Conservation (phyloP, 2,888 invertebrate genomes). For the Tenthredo amoena region DNA sequence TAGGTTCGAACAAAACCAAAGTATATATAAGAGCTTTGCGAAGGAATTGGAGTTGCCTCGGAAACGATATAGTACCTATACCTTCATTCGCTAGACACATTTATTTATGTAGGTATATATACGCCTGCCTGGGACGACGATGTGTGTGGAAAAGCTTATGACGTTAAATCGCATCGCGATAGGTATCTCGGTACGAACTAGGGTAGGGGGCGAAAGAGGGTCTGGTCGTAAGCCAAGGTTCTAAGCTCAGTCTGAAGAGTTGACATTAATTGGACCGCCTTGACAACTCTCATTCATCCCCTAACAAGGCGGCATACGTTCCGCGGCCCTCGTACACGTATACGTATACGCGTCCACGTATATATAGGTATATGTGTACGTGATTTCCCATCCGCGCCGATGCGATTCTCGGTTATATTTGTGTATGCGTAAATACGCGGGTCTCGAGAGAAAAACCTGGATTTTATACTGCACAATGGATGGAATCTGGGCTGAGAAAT, state of each 20-base stretch:
- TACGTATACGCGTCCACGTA: background rate
- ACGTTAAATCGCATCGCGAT: conserved; percentile 1
- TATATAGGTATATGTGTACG: background rate
- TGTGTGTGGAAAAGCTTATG: background rate
- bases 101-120: background rate
- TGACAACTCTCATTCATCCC: conserved; percentile 77
- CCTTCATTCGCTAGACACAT: background rate
- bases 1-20: background rate
- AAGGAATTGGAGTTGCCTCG: background rate
- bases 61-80: no score
- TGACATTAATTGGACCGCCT: conserved; percentile 77
- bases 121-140: background rate
- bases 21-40: background rate
- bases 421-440: background rate
- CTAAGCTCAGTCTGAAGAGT: conserved; percentile 74
- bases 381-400: background rate
- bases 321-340: conserved; percentile 72
- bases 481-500: background rate
- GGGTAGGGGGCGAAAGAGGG: conserved; percentile 43
- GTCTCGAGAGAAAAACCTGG: background rate
- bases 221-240: conserved; percentile 70
- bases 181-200: conserved; percentile 26
- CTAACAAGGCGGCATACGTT: conserved; percentile 75
- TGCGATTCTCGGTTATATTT: background rate
- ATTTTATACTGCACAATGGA: conserved; percentile 1